Conservation (phyloP, 2,797 vertebrate species). For the Gadopsis marmoratus region DNA sequence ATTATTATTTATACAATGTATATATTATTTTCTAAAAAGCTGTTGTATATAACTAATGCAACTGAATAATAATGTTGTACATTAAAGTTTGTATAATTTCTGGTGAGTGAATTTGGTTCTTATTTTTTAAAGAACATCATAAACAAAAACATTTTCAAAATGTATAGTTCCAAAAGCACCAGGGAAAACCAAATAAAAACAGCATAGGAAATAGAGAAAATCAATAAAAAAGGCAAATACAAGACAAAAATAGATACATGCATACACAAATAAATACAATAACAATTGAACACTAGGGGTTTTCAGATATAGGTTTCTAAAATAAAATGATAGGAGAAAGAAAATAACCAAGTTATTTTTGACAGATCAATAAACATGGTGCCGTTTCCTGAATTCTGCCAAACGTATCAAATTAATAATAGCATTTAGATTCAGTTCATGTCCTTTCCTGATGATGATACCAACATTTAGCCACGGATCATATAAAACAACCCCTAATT, state of each 20-base stretch:
- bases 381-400: background rate
- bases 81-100: constrained; percentile 64
- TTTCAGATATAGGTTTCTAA: too few species aligned
- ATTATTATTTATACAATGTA: constrained; percentile 39
- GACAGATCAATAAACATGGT: background rate
- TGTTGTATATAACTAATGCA: constrained; percentile 42
- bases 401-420: background rate
- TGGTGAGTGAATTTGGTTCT: constrained; percentile 16
- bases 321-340: too few species aligned
- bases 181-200: background rate
- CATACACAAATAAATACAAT: background rate
- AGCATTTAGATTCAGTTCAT: background rate
- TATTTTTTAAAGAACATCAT: background rate
- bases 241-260: background rate
- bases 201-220: background rate
- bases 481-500: background rate
- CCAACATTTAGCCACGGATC: background rate
- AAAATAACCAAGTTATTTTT: background rate
- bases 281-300: background rate
- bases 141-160: background rate
- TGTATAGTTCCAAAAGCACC: background rate
- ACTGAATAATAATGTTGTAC: constrained; percentile 52
- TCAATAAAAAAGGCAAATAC: background rate
- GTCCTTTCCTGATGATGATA: background rate
- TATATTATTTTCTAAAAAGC: constrained; percentile 53